Evolutionary conservation across 23 tunicate species (phyloP).

Genomic region (Corella eumyota): DNA sequence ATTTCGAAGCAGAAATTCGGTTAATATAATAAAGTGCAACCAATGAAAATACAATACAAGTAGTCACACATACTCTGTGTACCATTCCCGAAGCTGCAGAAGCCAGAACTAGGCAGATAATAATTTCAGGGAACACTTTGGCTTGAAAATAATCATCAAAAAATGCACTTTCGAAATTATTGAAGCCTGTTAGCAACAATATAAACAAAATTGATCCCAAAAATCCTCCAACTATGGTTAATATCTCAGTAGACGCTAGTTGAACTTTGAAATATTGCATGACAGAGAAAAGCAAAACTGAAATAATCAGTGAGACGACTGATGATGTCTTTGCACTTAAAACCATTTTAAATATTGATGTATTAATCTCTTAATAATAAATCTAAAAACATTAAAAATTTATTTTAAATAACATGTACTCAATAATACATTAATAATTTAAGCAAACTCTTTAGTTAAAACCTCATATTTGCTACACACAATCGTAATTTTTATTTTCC

Average conservation of each 20-base stretch:
- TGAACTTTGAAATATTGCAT: slow-evolving; percentile 88
- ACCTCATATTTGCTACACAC: too few relatives aligned
- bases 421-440: too few relatives aligned
- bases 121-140: slow-evolving; percentile 74
- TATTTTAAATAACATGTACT: too few relatives aligned
- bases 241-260: slow-evolving; percentile 66
- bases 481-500: too few relatives aligned
- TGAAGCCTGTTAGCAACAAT: slow-evolving; percentile 50
- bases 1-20: slow-evolving; percentile 34
- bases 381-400: too few relatives aligned
- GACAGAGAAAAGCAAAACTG: slow-evolving; percentile 62
- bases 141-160: slow-evolving; percentile 92
- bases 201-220: slow-evolving; percentile 69
- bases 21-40: slow-evolving; percentile 62
- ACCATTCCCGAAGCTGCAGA: slow-evolving; percentile 69
- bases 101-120: slow-evolving; percentile 49
- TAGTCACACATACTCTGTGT: slow-evolving; percentile 85
- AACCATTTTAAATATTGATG: slow-evolving; percentile 48
- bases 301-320: slow-evolving; percentile 43
- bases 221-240: slow-evolving; percentile 80
- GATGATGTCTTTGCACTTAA: slow-evolving; percentile 31
- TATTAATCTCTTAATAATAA: too few relatives aligned
- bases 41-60: slow-evolving; percentile 61
- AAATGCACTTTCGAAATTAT: slow-evolving; percentile 58
- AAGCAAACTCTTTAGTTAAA: too few relatives aligned